These are phyloP conservation scores for Auanema sp. DNA, from an alignment of 2,888 invertebrate species.

Conservation along the genomic window DNA sequence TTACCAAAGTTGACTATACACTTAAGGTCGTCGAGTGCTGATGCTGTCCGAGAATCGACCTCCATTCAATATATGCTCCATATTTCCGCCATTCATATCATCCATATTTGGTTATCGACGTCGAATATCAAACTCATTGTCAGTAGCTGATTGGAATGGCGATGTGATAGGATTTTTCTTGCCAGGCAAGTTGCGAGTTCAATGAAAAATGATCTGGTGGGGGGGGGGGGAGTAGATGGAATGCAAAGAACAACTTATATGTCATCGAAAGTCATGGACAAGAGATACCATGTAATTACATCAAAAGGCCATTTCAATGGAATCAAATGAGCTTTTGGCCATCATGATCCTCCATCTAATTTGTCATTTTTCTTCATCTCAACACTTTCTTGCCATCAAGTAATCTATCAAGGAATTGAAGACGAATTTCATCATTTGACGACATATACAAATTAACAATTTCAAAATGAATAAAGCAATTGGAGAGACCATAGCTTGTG, in stretches of 20 bases:
- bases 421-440: no score
- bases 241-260: no score
- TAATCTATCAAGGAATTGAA: no score
- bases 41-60: conserved; percentile 32
- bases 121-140: conserved; percentile 25
- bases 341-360: no score
- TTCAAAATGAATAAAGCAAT: no score
- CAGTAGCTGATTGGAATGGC: conserved; percentile 43
- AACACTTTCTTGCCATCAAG: no score
- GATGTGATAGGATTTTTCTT: conserved; percentile 35
- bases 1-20: conserved; percentile 1
- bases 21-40: conserved; percentile 30
- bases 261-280: no score
- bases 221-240: no score
- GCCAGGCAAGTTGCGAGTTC: conserved; percentile 18
- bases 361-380: no score
- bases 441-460: no score
- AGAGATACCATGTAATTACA: not conserved
- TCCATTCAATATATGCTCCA: conserved; percentile 24
- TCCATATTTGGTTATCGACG: conserved; percentile 21
- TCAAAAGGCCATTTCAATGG: not conserved
- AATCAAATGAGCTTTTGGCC: conserved; percentile 3
- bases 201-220: no score
- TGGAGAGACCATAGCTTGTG: no score
- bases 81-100: conserved; percentile 29